Conservation (phyloP, 2,113 vertebrate genomes). For the Sturnira hondurensis region DNA sequence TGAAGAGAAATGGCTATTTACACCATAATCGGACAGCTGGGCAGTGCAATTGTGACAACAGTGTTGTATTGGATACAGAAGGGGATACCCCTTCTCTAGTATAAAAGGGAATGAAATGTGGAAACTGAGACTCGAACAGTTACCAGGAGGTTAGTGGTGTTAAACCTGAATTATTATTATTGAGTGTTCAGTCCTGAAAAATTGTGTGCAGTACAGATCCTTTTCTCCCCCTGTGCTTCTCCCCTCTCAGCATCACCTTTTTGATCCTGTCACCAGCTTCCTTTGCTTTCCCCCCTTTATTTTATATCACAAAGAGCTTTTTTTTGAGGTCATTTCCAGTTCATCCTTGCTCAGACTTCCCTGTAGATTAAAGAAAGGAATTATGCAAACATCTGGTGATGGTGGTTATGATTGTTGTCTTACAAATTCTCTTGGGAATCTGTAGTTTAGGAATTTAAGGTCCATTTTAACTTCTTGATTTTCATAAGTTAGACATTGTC, state of each 20-base stretch:
- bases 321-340: background rate
- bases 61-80: background rate
- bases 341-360: background rate
- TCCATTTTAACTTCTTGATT: background rate
- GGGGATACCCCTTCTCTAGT: background rate
- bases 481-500: background rate
- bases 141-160: background rate
- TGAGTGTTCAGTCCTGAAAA: constrained; percentile 4
- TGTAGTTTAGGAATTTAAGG: background rate
- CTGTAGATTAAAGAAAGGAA: background rate
- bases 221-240: background rate
- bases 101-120: background rate
- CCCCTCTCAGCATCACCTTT: background rate
- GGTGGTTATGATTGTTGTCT: background rate
- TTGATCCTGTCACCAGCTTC: background rate
- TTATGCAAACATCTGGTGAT: background rate
- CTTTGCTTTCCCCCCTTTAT: background rate
- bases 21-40: background rate
- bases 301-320: background rate
- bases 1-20: background rate
- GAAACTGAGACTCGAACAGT: background rate
- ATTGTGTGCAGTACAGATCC: background rate
- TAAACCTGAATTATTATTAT: background rate
- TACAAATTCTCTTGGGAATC: background rate
- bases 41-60: background rate